A percentile compares a stretch with the other conserved stretches of the same genome.
phyloP scores from a whole-genome alignment of 2,797 vertebrate genomes.

The Anableps anableps region DNA sequence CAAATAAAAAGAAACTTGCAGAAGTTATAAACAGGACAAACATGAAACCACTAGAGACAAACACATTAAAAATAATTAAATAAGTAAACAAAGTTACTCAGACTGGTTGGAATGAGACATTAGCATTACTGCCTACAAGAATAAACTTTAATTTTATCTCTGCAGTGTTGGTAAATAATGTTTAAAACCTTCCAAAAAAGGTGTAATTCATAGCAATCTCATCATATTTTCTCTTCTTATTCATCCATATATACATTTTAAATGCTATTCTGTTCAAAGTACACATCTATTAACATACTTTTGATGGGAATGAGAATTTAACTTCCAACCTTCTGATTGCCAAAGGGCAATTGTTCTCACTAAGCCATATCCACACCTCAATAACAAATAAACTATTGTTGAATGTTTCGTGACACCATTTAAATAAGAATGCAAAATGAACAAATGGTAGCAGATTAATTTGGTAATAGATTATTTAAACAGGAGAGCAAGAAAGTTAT shows the following conservation, averaged over 20 bases:
- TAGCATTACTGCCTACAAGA: background rate
- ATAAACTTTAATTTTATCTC: background rate
- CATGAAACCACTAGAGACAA: background rate
- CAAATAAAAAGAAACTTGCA: background rate
- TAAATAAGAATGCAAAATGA: background rate
- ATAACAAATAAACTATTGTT: background rate
- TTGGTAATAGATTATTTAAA: constrained; percentile 58
- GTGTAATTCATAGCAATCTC: background rate
- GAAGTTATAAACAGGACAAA: background rate
- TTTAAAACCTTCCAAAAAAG: background rate
- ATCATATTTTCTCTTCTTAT: background rate
- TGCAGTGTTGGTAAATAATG: background rate
- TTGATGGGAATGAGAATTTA: background rate
- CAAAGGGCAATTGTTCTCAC: background rate
- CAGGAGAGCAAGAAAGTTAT: constrained; percentile 40
- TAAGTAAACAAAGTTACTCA: background rate
- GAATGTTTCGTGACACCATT: background rate
- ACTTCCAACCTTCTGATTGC: background rate
- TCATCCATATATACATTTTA: background rate
- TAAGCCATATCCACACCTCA: background rate
- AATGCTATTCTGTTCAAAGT: background rate
- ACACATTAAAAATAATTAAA: background rate
- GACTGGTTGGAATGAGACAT: background rate
- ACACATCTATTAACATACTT: background rate
- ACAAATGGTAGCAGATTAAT: background rate